Percentiles rank a stretch among this genome's conserved stretches.
Conservation (phyloP, 2,113 vertebrate genomes). For the Nibea coibor region DNA sequence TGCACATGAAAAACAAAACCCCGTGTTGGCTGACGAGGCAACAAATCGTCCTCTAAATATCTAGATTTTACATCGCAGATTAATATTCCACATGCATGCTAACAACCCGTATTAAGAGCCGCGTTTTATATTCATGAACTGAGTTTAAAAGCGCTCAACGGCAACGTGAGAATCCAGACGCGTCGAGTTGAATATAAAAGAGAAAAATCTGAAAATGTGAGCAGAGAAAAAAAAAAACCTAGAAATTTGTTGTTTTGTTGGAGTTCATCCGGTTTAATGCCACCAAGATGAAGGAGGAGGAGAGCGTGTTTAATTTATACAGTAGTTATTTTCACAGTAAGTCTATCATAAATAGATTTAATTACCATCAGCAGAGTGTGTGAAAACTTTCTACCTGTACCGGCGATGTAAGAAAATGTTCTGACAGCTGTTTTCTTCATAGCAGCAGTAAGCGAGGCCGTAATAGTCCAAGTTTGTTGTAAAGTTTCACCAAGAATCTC, state of each 20-base stretch:
- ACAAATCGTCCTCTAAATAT: background rate
- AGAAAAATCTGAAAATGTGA: background rate
- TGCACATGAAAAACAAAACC: no score
- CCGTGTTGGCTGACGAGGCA: no score
- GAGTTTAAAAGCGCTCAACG: background rate
- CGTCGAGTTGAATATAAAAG: background rate
- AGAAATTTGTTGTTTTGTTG: background rate
- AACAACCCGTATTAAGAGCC: background rate
- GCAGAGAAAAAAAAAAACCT: background rate
- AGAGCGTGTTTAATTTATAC: background rate
- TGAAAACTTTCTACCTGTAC: background rate
- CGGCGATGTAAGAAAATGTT: background rate
- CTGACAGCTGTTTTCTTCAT: background rate
- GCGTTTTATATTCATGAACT: background rate
- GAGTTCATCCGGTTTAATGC: background rate
- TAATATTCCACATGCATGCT: background rate
- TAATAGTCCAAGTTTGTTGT: background rate
- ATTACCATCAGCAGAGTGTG: background rate
- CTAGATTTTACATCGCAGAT: background rate
- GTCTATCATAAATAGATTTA: background rate
- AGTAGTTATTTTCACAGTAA: background rate
- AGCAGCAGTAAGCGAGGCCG: background rate
- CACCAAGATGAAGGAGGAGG: background rate
- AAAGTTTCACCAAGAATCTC: slow-evolving; percentile 13
- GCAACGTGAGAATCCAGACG: background rate